phyloP scores from a whole-genome alignment of 2,888 invertebrate genomes.

The Amphipoea lucens region DNA sequence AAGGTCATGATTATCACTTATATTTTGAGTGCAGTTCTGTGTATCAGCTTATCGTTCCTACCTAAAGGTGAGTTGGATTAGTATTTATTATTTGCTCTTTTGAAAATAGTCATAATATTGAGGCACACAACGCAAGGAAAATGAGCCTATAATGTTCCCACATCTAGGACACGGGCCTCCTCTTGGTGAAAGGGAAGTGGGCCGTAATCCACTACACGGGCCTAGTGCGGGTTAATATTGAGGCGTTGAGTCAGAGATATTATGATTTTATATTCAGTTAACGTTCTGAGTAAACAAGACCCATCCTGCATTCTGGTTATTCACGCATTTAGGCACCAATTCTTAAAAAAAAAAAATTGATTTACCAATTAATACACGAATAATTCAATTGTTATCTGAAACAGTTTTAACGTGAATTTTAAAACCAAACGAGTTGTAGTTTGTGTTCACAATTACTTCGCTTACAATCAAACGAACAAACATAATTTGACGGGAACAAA shows the following conservation, averaged over 20 bases:
- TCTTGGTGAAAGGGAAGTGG: background rate
- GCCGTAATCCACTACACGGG: background rate
- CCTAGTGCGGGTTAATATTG: background rate
- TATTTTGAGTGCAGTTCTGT: constrained; percentile 91
- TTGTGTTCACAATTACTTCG: constrained; percentile 65
- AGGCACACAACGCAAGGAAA: background rate
- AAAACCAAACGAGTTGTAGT: constrained; percentile 51
- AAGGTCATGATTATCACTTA: constrained; percentile 91
- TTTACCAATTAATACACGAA: background rate
- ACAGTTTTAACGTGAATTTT: constrained; percentile 40
- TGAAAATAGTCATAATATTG: too few relatives aligned
- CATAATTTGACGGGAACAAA: constrained; percentile 78
- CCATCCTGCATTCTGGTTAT: background rate
- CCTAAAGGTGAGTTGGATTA: constrained; percentile 86
- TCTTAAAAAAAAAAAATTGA: background rate
- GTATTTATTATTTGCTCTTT: too few relatives aligned
- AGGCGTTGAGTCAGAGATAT: background rate
- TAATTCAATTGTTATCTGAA: constrained; percentile 6
- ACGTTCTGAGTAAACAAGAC: background rate
- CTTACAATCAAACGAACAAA: constrained; percentile 74
- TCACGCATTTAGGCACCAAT: background rate
- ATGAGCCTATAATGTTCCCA: background rate
- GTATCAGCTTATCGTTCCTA: constrained; percentile 91
- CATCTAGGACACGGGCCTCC: too few relatives aligned
- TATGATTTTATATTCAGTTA: background rate